A percentile compares a stretch with the other conserved stretches of the same genome.
Conservation (phyloP, 1,140 invertebrate genomes). For the Saccostrea cuccullata region DNA sequence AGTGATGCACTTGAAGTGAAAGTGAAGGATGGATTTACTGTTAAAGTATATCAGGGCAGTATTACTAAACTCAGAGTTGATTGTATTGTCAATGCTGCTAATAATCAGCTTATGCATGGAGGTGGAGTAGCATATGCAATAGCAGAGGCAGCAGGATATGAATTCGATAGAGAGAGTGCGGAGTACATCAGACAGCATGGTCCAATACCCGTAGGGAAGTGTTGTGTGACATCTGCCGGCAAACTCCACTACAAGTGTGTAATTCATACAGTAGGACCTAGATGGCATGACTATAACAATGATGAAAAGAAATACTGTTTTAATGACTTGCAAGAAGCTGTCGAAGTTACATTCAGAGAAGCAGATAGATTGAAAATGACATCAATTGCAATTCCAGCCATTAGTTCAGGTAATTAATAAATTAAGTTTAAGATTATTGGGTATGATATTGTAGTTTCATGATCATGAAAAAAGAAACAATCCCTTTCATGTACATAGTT, state of each 20-base stretch:
- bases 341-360: conserved; percentile 54
- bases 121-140: conserved; percentile 93
- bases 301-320: conserved; percentile 55
- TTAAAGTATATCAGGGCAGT: conserved; percentile 81
- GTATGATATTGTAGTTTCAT: too few relatives aligned
- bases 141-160: conserved; percentile 60
- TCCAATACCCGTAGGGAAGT: conserved; percentile 51
- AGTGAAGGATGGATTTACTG: too few relatives aligned
- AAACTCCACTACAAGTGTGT: conserved; percentile 58
- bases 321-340: conserved; percentile 53
- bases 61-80: conserved; percentile 91
- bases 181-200: conserved; percentile 54
- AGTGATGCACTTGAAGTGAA: too few relatives aligned
- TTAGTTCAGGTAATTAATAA: conserved; percentile 57
- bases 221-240: conserved; percentile 58
- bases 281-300: conserved; percentile 50
- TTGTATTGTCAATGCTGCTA: conserved; percentile 94
- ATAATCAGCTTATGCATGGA: conserved; percentile 86
- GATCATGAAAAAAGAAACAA: too few relatives aligned
- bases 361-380: conserved; percentile 42
- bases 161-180: conserved; percentile 55
- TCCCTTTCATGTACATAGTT: too few relatives aligned
- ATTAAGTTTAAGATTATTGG: too few relatives aligned
- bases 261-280: conserved; percentile 66
- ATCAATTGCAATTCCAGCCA: conserved; percentile 62